Percentiles rank a stretch among this genome's conserved stretches.
These are phyloP conservation scores for Tyto alba DNA, from an alignment of 2,113 vertebrate species.

Conservation along the genomic window DNA sequence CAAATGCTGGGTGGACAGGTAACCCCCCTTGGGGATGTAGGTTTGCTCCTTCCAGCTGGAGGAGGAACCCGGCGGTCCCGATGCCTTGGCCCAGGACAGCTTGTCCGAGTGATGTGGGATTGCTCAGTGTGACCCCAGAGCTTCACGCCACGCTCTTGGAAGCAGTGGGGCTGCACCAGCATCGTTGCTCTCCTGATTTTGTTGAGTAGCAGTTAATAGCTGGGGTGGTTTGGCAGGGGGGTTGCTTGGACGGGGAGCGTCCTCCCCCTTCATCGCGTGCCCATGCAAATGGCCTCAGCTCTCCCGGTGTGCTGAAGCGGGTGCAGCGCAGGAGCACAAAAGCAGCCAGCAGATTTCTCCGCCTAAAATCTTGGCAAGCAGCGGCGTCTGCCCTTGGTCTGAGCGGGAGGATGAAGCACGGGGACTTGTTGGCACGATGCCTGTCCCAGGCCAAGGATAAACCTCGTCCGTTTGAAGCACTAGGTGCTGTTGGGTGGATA, in stretches of 20 bases:
- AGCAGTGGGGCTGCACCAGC: neutral
- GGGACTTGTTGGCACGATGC: neutral
- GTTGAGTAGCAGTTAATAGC: no score
- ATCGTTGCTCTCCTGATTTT: neutral
- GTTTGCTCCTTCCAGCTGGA: neutral
- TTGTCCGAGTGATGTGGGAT: neutral
- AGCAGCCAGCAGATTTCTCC: neutral
- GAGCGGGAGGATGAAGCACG: neutral
- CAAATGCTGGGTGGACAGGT: neutral
- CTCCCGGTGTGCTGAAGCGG: neutral
- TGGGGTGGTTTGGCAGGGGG: neutral
- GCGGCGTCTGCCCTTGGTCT: neutral
- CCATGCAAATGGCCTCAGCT: neutral
- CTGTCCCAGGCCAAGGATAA: neutral
- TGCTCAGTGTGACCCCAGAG: neutral
- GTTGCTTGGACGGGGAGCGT: neutral
- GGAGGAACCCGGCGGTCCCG: neutral
- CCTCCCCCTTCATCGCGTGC: neutral
- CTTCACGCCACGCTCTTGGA: accelerated
- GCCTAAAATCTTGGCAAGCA: neutral
- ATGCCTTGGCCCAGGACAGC: neutral
- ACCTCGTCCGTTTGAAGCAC: neutral
- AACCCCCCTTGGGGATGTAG: neutral
- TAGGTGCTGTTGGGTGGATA: neutral
- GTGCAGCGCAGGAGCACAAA: neutral